These are phyloP conservation scores for Protophormia terraenovae DNA, from an alignment of 2,888 invertebrate species.

Conservation along the genomic window DNA sequence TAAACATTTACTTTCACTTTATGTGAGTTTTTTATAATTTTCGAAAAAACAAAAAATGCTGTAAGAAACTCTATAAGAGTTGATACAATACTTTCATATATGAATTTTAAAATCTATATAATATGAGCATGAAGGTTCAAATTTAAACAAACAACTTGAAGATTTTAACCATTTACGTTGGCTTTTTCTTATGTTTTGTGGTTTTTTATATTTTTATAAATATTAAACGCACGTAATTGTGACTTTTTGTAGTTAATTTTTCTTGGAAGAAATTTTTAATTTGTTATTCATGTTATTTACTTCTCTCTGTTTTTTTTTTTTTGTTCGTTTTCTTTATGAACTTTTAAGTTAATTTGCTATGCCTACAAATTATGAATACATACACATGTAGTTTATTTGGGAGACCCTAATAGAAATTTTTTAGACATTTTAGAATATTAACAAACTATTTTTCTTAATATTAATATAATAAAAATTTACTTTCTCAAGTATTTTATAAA, in stretches of 20 bases:
- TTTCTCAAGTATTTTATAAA: too few relatives aligned
- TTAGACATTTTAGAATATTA: too few relatives aligned
- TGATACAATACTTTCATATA: slow-evolving; percentile 13
- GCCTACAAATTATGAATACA: background rate
- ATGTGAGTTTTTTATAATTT: slow-evolving; percentile 9
- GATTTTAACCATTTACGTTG: slow-evolving; percentile 28
- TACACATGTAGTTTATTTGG: background rate
- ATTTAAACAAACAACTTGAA: slow-evolving; percentile 17
- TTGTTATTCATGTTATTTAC: slow-evolving; percentile 2
- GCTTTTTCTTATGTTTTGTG: background rate
- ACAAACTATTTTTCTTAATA: too few relatives aligned
- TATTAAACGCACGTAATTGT: slow-evolving; percentile 56
- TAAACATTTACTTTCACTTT: slow-evolving; percentile 54
- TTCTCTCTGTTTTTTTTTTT: background rate
- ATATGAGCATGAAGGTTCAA: background rate
- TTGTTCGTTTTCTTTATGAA: background rate
- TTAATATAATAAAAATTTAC: too few relatives aligned
- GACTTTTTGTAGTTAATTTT: slow-evolving; percentile 7
- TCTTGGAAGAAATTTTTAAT: slow-evolving; percentile 44
- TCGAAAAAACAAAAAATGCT: background rate
- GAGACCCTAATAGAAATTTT: background rate
- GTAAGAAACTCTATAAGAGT: background rate
- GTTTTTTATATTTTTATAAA: slow-evolving; percentile 4
- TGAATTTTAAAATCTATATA: background rate
- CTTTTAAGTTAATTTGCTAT: background rate